Evolutionary conservation across 2,113 vertebrate genomes (phyloP).

Genomic region (Alexandromys fortis): DNA sequence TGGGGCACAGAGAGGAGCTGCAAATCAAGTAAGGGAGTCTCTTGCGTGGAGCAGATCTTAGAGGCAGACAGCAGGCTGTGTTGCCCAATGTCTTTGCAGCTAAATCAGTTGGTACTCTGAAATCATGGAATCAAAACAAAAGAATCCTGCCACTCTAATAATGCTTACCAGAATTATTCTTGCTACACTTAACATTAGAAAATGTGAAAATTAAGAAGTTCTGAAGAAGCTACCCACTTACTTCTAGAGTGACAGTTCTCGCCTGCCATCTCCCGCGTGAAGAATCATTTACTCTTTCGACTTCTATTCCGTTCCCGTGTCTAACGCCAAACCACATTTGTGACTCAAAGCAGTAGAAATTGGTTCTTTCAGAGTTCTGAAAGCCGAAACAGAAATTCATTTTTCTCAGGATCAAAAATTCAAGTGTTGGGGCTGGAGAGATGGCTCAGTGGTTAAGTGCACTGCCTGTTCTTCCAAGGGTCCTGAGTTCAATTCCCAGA

Average conservation of each 20-base stretch:
- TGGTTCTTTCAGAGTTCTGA: slow-evolving; percentile 5
- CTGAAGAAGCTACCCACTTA: not conserved
- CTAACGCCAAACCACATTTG: not conserved
- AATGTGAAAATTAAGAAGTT: not conserved
- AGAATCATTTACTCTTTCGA: not conserved
- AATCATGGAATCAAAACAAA: not conserved
- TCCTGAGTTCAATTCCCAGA: too few relatives aligned
- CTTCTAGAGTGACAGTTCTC: not conserved
- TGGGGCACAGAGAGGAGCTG: too few relatives aligned
- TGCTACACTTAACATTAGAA: not conserved
- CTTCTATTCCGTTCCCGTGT: not conserved
- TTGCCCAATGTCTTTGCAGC: not conserved
- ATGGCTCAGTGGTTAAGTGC: too few relatives aligned
- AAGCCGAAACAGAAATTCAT: not conserved
- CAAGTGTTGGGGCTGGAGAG: not conserved
- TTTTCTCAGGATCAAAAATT: not conserved
- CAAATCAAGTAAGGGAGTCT: too few relatives aligned
- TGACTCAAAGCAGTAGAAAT: not conserved
- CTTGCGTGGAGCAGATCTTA: not conserved
- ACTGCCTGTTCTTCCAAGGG: too few relatives aligned
- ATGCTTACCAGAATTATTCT: not conserved
- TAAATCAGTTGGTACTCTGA: not conserved
- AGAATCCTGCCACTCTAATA: not conserved
- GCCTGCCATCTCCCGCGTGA: not conserved
- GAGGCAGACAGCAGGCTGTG: not conserved